Base-by-base conservation (phyloP, 2,113 vertebrate species). In the Coryphaenoides rupestris region DNA sequence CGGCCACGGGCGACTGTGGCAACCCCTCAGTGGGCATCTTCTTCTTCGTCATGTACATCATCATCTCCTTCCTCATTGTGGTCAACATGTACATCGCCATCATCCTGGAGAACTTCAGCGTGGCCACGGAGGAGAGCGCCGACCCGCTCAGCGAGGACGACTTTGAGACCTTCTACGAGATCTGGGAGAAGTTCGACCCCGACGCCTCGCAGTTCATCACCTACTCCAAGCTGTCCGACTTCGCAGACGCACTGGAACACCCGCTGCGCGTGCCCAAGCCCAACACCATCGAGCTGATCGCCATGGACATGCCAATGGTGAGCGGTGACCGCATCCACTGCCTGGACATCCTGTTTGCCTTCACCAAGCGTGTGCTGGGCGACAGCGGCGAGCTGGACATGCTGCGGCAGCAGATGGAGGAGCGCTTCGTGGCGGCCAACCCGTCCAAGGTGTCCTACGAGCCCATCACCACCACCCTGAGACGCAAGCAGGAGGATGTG, bases 61-160 rank as follows among this genome's bases (percentile, higher is more conserved):
- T 99, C 81, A 98, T 99, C 83, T 99, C 96, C 79, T 99, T 99
- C 88, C 93, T 99, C 0, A 98, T 99, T 1, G 96, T 99, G 62
- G 96, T 99, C 61, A 99, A 99, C 90, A 99, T 99, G 97, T 99
- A 99, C 89, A 99, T 99, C 7, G 97, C 97, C 88, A 98, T 99
- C 87, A 99, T 99, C 87, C 72, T 99, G 85, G 97, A 99, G 90
- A 99, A 99, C 89, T 99, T 99, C 88, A 98, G 97, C 0, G 97
- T 99, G 60, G 97, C 97, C 5, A 99, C 97, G 0, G 97, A 99
- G 84, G 97, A 99, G 79, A 99, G 97, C 0, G 94, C 96, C 0
- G 97, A 99, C n/a, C 97, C 97, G 0, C 91, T 99, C 13, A 98
- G 97, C 0, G 97, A 99, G 91, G 97, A 98, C 0, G 97, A 99